A percentile compares a stretch with the other conserved stretches of the same genome.
phyloP scores from a whole-genome alignment of 2,888 invertebrate genomes.

The Villa cingulata region DNA sequence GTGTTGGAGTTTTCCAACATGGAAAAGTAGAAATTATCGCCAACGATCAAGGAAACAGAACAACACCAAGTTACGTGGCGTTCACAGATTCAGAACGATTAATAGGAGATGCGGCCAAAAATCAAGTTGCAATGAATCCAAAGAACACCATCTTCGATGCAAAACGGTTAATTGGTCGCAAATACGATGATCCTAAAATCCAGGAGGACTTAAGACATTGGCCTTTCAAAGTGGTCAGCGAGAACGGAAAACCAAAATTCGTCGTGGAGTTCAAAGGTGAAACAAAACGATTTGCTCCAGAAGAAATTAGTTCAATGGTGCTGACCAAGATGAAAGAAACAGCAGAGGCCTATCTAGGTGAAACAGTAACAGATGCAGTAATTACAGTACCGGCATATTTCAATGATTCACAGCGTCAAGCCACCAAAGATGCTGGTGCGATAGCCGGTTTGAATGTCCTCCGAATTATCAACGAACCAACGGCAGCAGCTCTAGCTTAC shows the following conservation, averaged over 20 bases:
- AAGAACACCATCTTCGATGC: conserved; percentile 90
- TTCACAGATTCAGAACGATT: conserved; percentile 77
- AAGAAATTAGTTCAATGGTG: conserved; percentile 89
- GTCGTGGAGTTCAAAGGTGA: conserved; percentile 81
- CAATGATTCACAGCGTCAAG: conserved; percentile 74
- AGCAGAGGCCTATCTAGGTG: conserved; percentile 72
- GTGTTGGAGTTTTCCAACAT: conserved; percentile 59
- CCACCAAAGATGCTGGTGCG: conserved; percentile 78
- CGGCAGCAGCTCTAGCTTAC: conserved; percentile 59
- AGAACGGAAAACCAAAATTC: conserved; percentile 68
- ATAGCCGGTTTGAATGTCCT: conserved; percentile 66
- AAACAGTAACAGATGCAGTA: conserved; percentile 67
- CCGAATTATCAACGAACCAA: conserved; percentile 72
- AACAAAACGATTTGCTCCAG: conserved; percentile 76
- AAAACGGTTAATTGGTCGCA: conserved; percentile 86
- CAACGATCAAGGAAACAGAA: conserved; percentile 71
- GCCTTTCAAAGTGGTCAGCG: conserved; percentile 81
- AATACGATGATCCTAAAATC: conserved; percentile 75
- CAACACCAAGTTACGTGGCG: conserved; percentile 64
- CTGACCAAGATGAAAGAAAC: conserved; percentile 87
- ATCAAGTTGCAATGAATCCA: conserved; percentile 80
- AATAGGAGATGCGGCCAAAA: conserved; percentile 75
- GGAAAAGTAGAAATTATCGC: conserved; percentile 75
- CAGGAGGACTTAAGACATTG: conserved; percentile 91
- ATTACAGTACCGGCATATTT: conserved; percentile 81